Evolutionary conservation across 2,113 vertebrate species (phyloP).

Genomic region (Meles meles): DNA sequence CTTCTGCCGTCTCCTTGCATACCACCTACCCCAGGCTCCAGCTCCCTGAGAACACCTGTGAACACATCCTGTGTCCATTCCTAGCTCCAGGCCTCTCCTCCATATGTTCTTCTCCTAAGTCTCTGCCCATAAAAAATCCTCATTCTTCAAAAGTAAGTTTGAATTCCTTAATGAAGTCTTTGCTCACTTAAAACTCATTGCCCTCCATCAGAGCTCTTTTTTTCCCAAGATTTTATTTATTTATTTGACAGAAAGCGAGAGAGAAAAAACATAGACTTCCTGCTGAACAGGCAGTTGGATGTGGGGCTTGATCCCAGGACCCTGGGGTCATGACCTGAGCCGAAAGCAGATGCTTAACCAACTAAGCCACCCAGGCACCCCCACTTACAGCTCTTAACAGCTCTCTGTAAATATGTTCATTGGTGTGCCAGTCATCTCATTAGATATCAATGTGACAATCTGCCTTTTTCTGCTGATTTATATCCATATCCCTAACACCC

Average conservation of each 20-base stretch:
- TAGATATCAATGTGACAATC: background rate
- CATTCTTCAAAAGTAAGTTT: background rate
- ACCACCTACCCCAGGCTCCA: background rate
- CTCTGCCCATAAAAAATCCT: background rate
- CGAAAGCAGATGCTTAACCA: background rate
- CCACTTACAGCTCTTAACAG: background rate
- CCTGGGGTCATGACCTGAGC: too few species aligned
- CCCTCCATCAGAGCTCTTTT: background rate
- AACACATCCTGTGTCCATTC: background rate
- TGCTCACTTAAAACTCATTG: background rate
- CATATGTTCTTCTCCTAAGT: background rate
- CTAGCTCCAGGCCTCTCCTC: background rate
- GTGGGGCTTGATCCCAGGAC: too few species aligned
- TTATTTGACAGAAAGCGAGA: too few species aligned
- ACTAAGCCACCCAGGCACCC: background rate
- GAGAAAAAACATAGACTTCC: too few species aligned
- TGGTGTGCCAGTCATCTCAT: too few species aligned
- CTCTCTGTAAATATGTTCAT: background rate
- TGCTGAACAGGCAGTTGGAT: too few species aligned
- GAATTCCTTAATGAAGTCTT: background rate
- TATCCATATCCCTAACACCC: background rate
- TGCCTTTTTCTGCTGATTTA: background rate
- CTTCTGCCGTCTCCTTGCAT: rapidly evolving
- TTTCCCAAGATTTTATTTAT: too few species aligned
- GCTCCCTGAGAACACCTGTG: background rate